A percentile compares a stretch with the other conserved stretches of the same genome.
Evolutionary conservation across 2,113 vertebrate genomes (phyloP).

Genomic region (Mus pahari): DNA sequence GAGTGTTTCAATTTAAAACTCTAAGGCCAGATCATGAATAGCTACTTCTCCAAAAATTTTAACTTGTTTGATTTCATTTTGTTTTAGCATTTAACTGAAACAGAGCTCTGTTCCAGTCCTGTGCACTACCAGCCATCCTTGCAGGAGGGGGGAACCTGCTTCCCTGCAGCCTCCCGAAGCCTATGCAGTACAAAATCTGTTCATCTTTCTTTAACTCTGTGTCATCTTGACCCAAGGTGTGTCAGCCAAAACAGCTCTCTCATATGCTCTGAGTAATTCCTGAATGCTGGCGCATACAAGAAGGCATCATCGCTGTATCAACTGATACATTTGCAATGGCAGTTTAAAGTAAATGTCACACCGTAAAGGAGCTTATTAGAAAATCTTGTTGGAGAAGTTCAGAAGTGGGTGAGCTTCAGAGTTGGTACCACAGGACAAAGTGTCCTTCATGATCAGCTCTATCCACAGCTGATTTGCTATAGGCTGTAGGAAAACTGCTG

Average conservation of each 20-base stretch:
- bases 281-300: not conserved
- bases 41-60: not conserved
- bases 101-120: not conserved
- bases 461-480: too few species aligned
- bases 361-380: not conserved
- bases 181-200: not conserved
- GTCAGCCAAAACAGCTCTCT: not conserved
- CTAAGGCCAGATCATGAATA: not conserved
- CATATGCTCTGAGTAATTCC: not conserved
- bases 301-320: not conserved
- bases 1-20: not conserved
- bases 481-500: not conserved
- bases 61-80: not conserved
- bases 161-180: not conserved
- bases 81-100: not conserved
- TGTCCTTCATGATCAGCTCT: not conserved
- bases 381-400: not conserved
- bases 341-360: not conserved
- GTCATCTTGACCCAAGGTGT: not conserved
- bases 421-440: not conserved
- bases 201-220: not conserved
- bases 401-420: not conserved
- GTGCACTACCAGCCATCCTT: not conserved
- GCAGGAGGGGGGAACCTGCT: not conserved
- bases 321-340: not conserved